Conservation (phyloP, 2,888 invertebrate species). For the Lithosia quadra region DNA sequence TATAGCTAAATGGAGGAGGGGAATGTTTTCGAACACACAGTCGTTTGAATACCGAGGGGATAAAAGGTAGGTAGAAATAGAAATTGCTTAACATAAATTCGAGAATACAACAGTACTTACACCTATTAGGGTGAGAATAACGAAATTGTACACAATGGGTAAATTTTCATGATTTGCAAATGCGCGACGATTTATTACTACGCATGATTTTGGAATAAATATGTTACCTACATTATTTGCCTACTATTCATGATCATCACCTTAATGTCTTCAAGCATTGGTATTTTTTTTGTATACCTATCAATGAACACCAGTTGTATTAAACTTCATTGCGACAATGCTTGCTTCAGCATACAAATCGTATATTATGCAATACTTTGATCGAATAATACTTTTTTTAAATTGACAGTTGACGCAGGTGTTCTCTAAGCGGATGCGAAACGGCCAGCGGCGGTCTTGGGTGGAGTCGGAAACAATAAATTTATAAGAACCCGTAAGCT, state of each 20-base stretch:
- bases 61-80: slow-evolving; percentile 43
- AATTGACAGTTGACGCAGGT: slow-evolving; percentile 56
- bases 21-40: slow-evolving; percentile 49
- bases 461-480: slow-evolving; percentile 65
- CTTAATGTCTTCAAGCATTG: neutral
- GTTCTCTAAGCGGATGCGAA: slow-evolving; percentile 58
- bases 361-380: neutral
- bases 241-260: neutral
- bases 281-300: neutral
- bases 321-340: neutral
- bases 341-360: slow-evolving; percentile 1
- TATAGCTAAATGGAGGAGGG: slow-evolving; percentile 43
- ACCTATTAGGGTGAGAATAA: slow-evolving; percentile 56
- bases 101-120: slow-evolving; percentile 59
- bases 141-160: slow-evolving; percentile 56
- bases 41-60: slow-evolving; percentile 47
- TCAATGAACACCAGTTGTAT: neutral
- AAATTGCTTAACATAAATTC: slow-evolving; percentile 52
- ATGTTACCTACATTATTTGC: neutral
- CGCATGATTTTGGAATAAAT: neutral
- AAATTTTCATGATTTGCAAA: slow-evolving; percentile 16
- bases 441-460: slow-evolving; percentile 44
- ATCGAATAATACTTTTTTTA: slow-evolving; percentile 16
- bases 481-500: slow-evolving; percentile 48
- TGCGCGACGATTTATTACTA: neutral